Evolutionary conservation across 2,797 vertebrate species (phyloP), one percentile per base, ranked within the genome.

Genomic region (Taeniopygia guttata): DNA sequence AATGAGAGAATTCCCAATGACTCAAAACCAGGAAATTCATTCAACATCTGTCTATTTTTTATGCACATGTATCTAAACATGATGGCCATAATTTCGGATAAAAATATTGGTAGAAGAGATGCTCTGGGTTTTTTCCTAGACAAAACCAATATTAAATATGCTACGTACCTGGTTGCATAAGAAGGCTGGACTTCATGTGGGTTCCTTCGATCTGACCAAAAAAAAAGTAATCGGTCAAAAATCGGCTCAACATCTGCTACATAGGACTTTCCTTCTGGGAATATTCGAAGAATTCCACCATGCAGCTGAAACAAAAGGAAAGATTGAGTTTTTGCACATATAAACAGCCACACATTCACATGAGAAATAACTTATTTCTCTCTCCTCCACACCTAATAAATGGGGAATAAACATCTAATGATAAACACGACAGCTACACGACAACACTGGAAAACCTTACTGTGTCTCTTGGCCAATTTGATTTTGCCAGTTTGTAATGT

Each of bases 181-280:
- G 99, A 99, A 36, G 99, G 99, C 91, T 99, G 99, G 63, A 99
- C 99, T 98, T 99, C 99, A 20, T 99, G 99, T 3, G 99, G 99
- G 87, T 99, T 99, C 92, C 99, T 98, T 62, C 99, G 98, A 95
- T 99, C 99, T 30, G 99, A 99, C 99, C 99, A 99, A 98, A 99
- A 99, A 82, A 99, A 98, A 22, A 99, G 97, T 70, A 99, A 98
- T 75, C 99, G 96, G 95, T 99, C 99, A 95, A 99, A 99, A 93
- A 99, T 98, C 0, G 99, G 99, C 87, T 99, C 98, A 64, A 99
- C 97, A 59, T 99, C 99, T 6, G 98, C 98, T 73, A 99, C 98
- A 19, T 98, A 98, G 3, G 98, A 97, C 75, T 98, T 98, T 32
- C 98, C 99, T 93, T 99, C 98, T 18, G 99, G 99, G 93, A 99